Conservation (phyloP, 2,888 invertebrate genomes). For the Drosophila paramelanica region DNA sequence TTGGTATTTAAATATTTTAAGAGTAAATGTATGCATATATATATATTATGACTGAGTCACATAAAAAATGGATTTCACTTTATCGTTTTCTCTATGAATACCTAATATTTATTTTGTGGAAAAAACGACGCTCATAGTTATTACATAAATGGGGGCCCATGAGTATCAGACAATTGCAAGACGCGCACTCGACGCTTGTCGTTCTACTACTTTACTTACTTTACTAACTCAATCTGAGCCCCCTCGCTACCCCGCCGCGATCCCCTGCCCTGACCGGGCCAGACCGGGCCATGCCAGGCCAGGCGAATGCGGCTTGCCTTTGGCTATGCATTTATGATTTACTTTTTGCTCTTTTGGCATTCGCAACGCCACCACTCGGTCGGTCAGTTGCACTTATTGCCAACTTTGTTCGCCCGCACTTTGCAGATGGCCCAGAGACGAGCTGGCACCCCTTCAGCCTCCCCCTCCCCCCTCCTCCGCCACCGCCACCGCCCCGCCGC, state of each 20-base stretch:
- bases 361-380: constrained; percentile 40
- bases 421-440: constrained; percentile 14
- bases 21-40: no score
- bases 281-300: not conserved
- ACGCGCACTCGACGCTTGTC: constrained; percentile 14
- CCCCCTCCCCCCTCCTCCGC: no score
- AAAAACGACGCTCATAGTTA: constrained; percentile 31
- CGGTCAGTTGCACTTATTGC: constrained; percentile 68
- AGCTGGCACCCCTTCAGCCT: not conserved
- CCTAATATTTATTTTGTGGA: constrained; percentile 11
- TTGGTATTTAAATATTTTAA: no score
- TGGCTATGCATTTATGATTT: constrained; percentile 52
- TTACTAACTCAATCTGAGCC: constrained; percentile 34
- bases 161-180: constrained; percentile 46
- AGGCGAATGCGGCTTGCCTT: constrained; percentile 9
- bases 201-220: constrained; percentile 23
- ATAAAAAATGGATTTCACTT: constrained; percentile 12
- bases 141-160: constrained; percentile 48
- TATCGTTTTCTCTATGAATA: constrained; percentile 36
- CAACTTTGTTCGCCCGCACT: constrained; percentile 62
- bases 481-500: not conserved
- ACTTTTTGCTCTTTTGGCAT: constrained; percentile 59
- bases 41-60: not conserved
- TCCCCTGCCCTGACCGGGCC: not conserved
- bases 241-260: not conserved